A percentile compares a stretch with the other conserved stretches of the same genome.
Evolutionary conservation across 2,888 invertebrate species (phyloP).

Genomic region (Tipula confusa): DNA sequence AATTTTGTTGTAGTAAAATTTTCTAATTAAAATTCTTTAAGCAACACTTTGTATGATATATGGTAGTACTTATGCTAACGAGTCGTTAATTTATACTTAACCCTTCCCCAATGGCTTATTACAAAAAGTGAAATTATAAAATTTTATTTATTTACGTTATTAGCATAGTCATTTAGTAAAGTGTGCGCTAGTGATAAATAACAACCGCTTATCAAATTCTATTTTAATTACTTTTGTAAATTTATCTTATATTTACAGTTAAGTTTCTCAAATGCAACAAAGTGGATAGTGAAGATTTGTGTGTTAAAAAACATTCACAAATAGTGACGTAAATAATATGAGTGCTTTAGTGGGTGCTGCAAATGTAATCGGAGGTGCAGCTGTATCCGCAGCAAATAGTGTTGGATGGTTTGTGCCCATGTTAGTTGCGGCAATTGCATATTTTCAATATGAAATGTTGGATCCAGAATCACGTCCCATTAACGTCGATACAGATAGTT

Average conservation of each 20-base stretch:
- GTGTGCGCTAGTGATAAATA: background rate
- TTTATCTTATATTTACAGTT: background rate
- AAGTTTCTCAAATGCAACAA: background rate
- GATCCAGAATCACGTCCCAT: slow-evolving; percentile 77
- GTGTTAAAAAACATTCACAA: background rate
- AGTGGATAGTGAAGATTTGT: background rate
- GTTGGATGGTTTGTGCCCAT: slow-evolving; percentile 80
- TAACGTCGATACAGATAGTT: slow-evolving; percentile 61
- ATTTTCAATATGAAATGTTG: slow-evolving; percentile 78
- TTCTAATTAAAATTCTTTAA: background rate
- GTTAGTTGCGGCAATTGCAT: slow-evolving; percentile 77
- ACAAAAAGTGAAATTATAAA: slow-evolving; percentile 15
- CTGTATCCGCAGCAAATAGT: slow-evolving; percentile 62
- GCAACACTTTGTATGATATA: background rate
- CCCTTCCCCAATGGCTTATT: background rate
- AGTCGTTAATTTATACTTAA: background rate
- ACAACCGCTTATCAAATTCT: background rate
- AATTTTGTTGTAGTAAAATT: background rate
- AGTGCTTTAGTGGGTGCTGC: slow-evolving; percentile 63
- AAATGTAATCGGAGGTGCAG: slow-evolving; percentile 64
- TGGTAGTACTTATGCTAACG: background rate
- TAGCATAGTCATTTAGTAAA: background rate
- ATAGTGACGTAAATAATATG: slow-evolving; percentile 36
- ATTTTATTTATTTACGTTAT: background rate
- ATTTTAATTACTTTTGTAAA: background rate